A percentile compares a stretch with the other conserved stretches of the same genome.
Conservation (phyloP, 2,888 invertebrate species). For the Agrenia bidenticulata region DNA sequence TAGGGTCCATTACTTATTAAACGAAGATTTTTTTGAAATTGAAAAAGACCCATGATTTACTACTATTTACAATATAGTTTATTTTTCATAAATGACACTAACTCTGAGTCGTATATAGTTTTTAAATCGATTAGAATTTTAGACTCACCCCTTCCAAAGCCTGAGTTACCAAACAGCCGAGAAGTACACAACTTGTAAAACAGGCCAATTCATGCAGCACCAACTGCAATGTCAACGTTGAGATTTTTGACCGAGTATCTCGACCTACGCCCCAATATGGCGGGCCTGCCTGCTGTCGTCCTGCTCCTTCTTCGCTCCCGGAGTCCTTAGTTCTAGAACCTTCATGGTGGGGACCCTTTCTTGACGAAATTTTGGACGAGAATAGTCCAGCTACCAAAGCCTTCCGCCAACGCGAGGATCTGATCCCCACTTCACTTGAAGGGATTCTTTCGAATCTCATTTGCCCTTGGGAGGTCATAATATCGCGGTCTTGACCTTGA, state of each 20-base stretch:
- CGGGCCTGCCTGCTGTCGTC: conserved; percentile 9
- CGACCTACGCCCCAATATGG: conserved; percentile 30
- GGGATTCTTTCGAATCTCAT: conserved; percentile 21
- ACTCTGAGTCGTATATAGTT: background rate
- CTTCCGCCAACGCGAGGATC: conserved; percentile 31
- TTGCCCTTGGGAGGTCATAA: conserved; percentile 1
- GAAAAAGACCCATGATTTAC: too few relatives aligned
- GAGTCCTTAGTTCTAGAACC: conserved; percentile 6
- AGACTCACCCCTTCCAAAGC: conserved; percentile 32
- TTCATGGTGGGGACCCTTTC: conserved; percentile 14
- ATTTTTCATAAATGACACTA: too few relatives aligned
- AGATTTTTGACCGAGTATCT: conserved; percentile 19
- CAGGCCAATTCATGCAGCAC: conserved; percentile 32
- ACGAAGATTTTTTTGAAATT: too few relatives aligned
- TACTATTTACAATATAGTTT: too few relatives aligned
- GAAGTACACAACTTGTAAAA: conserved; percentile 31
- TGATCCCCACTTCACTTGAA: conserved; percentile 27
- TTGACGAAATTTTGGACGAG: conserved; percentile 26
- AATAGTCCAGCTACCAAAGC: conserved; percentile 21
- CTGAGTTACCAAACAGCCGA: conserved; percentile 28
- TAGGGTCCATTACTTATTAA: too few relatives aligned
- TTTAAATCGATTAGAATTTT: too few relatives aligned
- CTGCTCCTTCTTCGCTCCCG: background rate
- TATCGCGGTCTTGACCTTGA: conserved; percentile 5
- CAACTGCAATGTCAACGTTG: conserved; percentile 25